Percentiles rank a stretch among this genome's conserved stretches.
These are phyloP conservation scores for Unio pictorum DNA, from an alignment of 2,888 invertebrate species.

Conservation along the genomic window DNA sequence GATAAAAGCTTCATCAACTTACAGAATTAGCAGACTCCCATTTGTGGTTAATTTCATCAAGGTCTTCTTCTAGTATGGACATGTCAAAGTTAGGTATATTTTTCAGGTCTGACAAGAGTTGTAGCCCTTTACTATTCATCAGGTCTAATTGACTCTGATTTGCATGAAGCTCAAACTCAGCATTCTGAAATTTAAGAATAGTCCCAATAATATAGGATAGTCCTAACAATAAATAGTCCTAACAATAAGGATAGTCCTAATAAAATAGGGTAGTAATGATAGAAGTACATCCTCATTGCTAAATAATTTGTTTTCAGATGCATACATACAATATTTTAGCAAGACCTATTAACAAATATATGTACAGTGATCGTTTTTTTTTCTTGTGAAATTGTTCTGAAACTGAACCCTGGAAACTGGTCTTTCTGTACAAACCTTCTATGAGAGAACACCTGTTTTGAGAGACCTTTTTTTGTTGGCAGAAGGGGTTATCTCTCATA, in stretches of 20 bases:
- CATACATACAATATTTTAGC: no score
- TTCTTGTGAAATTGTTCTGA: no score
- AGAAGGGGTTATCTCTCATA: no score
- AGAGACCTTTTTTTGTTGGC: no score
- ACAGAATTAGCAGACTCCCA: conserved; percentile 62
- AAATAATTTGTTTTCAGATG: no score
- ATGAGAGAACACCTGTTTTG: no score
- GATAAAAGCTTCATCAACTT: conserved; percentile 9
- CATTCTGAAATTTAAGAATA: conserved; percentile 49
- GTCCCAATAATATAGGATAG: background rate
- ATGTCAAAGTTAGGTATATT: conserved; percentile 58
- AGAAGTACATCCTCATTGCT: no score
- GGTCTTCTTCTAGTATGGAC: conserved; percentile 51
- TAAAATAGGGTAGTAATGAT: background rate
- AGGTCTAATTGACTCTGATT: conserved; percentile 79
- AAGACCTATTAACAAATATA: no score
- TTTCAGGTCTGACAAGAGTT: conserved; percentile 66
- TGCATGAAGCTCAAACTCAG: conserved; percentile 66
- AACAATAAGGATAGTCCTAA: background rate
- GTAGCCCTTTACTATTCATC: conserved; percentile 75
- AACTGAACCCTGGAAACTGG: no score
- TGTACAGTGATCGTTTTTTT: no score
- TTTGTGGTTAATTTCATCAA: conserved; percentile 54
- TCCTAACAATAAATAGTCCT: background rate
- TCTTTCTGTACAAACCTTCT: no score